Conservation (phyloP, 2,797 vertebrate genomes). For the Sandelia bainsii region DNA sequence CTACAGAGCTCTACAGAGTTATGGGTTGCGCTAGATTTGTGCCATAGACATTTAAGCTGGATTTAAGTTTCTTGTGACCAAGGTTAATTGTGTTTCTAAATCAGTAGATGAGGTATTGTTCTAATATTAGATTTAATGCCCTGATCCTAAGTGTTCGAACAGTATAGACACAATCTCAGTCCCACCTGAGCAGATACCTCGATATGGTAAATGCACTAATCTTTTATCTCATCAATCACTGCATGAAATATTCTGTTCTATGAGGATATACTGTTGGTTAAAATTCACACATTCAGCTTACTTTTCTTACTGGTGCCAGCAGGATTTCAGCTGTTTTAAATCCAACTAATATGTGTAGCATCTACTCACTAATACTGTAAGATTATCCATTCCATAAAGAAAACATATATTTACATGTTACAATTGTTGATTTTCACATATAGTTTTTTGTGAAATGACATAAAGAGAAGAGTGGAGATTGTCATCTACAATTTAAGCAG, state of each 20-base stretch:
- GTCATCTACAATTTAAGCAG: constrained; percentile 44
- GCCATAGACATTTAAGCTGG: constrained; percentile 29
- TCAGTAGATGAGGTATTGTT: constrained; percentile 42
- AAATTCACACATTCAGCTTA: constrained; percentile 58
- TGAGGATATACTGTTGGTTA: constrained; percentile 55
- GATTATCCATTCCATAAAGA: not conserved
- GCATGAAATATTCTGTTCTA: constrained; percentile 62
- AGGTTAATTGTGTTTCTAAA: constrained; percentile 66
- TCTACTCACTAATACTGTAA: constrained; percentile 25
- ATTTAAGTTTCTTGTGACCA: constrained; percentile 42
- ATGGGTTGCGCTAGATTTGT: constrained; percentile 29
- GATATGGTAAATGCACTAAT: constrained; percentile 57
- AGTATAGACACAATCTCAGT: constrained; percentile 13
- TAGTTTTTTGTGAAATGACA: constrained; percentile 5
- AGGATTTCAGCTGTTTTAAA: constrained; percentile 71
- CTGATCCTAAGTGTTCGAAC: constrained; percentile 35
- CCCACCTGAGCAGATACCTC: not conserved
- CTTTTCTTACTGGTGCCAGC: constrained; percentile 58
- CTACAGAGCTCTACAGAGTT: constrained; percentile 29
- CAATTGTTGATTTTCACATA: not conserved
- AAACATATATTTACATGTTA: not conserved
- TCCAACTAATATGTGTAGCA: constrained; percentile 64
- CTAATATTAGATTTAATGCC: constrained; percentile 49
- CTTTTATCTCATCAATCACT: constrained; percentile 68
- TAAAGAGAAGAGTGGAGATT: constrained; percentile 14